Percentiles rank a stretch among this genome's conserved stretches.
Conservation (phyloP, 2,113 vertebrate genomes). For the Meleagris gallopavo region DNA sequence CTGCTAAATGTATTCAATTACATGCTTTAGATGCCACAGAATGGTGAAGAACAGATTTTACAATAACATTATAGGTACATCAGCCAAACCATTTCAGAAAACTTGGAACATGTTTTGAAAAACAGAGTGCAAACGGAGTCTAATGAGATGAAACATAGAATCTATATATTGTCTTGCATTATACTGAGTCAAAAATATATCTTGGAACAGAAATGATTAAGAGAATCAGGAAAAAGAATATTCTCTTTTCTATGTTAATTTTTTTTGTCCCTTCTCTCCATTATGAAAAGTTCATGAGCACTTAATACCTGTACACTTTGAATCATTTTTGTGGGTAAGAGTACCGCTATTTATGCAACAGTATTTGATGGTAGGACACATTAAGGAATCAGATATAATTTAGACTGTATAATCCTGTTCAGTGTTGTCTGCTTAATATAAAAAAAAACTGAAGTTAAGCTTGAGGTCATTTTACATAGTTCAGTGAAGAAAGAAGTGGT, state of each 20-base stretch:
- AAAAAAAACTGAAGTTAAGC: conserved; percentile 35
- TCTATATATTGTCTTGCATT: not conserved
- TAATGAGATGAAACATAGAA: not conserved
- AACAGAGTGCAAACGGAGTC: conserved; percentile 11
- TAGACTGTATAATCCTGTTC: conserved; percentile 5
- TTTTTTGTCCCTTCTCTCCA: not conserved
- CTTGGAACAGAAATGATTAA: not conserved
- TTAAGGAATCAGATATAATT: conserved; percentile 30
- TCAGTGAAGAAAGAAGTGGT: not conserved
- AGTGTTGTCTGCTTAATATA: conserved; percentile 11
- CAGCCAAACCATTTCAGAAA: conserved; percentile 24
- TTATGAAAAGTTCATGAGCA: not conserved
- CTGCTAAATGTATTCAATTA: conserved; percentile 42
- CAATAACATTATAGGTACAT: not conserved
- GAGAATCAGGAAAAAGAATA: not conserved
- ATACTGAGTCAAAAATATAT: not conserved
- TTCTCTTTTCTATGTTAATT: not conserved
- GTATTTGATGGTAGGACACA: not conserved
- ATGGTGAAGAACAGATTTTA: conserved; percentile 24
- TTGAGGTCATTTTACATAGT: not conserved
- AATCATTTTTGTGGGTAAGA: conserved; percentile 21
- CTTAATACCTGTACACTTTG: not conserved
- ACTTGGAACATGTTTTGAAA: conserved; percentile 38
- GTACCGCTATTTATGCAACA: not conserved
- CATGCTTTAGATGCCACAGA: not conserved